A percentile compares a stretch with the other conserved stretches of the same genome.
phyloP scores from a whole-genome alignment of 53 echinoderm and acorn worm species.

The Holothuria scabra region DNA sequence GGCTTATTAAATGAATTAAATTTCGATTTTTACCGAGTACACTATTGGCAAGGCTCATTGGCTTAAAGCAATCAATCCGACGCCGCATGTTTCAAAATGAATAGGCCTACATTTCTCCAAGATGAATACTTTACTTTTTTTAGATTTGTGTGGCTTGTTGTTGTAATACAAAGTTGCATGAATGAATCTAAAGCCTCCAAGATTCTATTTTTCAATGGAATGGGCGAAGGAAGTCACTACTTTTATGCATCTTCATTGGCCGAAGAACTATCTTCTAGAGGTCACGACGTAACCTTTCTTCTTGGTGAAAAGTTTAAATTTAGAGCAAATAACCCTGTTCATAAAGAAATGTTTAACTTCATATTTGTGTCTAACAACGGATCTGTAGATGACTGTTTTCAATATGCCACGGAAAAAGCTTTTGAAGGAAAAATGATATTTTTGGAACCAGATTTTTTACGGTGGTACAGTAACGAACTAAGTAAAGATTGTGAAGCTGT shows the following conservation, averaged over 20 bases:
- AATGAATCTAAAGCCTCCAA: not conserved
- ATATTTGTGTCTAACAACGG: not conserved
- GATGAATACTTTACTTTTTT: too few relatives aligned
- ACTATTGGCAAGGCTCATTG: too few relatives aligned
- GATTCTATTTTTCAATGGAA: slow-evolving; percentile 30
- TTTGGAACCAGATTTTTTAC: not conserved
- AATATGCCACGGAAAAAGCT: not conserved
- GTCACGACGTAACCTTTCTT: slow-evolving; percentile 5
- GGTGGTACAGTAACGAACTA: not conserved
- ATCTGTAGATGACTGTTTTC: not conserved
- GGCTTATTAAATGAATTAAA: too few relatives aligned
- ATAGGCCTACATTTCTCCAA: too few relatives aligned
- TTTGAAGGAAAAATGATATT: not conserved
- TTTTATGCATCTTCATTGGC: slow-evolving; percentile 8
- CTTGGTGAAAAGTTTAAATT: not conserved
- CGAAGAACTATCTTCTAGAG: slow-evolving; percentile 2
- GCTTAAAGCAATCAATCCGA: too few relatives aligned
- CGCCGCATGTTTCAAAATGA: too few relatives aligned
- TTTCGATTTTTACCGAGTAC: too few relatives aligned
- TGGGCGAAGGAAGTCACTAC: slow-evolving; percentile 35
- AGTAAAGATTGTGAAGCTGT: slow-evolving; percentile 15
- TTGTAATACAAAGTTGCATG: too few relatives aligned
- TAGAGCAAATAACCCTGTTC: not conserved
- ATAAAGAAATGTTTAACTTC: slow-evolving; percentile 13
- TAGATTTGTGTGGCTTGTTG: too few relatives aligned